phyloP scores from a whole-genome alignment of 2,797 vertebrate species.

The Oryzias dopingdopingensis region DNA sequence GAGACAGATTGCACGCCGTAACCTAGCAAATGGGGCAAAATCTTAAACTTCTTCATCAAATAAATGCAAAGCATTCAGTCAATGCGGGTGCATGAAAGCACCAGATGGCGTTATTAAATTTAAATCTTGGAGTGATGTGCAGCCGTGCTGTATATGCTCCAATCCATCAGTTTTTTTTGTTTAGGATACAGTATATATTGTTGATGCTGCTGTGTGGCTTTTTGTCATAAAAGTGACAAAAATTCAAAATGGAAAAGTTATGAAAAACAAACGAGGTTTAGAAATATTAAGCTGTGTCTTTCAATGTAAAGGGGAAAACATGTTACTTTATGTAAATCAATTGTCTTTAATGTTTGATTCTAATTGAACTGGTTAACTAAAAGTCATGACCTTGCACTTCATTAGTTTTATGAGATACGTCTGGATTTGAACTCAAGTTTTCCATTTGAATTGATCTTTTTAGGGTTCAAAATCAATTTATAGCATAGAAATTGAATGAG shows the following conservation, averaged over 20 bases:
- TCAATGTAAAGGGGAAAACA: too few species aligned
- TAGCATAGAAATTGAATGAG: too few species aligned
- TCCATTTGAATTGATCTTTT: too few species aligned
- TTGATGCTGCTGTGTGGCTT: constrained; percentile 12
- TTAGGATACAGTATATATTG: constrained; percentile 1
- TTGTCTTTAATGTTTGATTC: too few species aligned
- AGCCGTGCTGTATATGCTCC: constrained; percentile 12
- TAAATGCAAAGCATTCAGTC: constrained; percentile 51
- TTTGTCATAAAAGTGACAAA: constrained; percentile 41
- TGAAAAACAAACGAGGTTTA: constrained; percentile 8
- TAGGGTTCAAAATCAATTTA: too few species aligned
- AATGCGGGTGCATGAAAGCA: constrained; percentile 30
- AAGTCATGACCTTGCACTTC: too few species aligned
- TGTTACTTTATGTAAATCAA: too few species aligned
- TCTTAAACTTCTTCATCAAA: constrained; percentile 54
- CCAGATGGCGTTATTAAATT: constrained; percentile 57
- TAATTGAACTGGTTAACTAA: too few species aligned
- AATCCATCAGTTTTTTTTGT: constrained; percentile 10
- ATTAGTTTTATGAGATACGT: too few species aligned
- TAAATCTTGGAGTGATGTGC: constrained; percentile 42
- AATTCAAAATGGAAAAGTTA: constrained; percentile 24
- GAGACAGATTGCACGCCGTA: constrained; percentile 24
- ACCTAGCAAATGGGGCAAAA: constrained; percentile 42
- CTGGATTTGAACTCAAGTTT: too few species aligned
- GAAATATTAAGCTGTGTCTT: too few species aligned